Percentiles rank a stretch among this genome's conserved stretches.
phyloP scores from a whole-genome alignment of 2,113 vertebrate genomes.

The Emydura subglobosa region DNA sequence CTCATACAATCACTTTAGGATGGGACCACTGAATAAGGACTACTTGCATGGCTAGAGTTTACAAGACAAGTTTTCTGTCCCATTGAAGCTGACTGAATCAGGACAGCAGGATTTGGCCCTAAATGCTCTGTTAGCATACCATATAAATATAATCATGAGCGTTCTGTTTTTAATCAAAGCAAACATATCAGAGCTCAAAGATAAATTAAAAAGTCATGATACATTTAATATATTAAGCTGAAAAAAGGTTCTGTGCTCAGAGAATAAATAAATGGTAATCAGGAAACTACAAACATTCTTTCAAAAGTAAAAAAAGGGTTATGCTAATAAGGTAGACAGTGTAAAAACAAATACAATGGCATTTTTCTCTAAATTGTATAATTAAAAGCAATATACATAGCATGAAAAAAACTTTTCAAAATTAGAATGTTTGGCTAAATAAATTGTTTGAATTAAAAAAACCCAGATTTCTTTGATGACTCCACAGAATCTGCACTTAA shows the following conservation, averaged over 20 bases:
- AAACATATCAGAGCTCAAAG: neutral
- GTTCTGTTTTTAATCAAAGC: constrained; percentile 16
- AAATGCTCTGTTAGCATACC: neutral
- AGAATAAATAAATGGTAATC: constrained; percentile 5
- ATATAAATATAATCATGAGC: constrained; percentile 32
- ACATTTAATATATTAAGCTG: constrained; percentile 39
- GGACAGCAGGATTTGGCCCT: neutral
- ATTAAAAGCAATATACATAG: neutral
- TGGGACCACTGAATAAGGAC: neutral
- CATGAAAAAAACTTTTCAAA: neutral
- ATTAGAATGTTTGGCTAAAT: neutral
- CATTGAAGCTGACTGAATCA: neutral
- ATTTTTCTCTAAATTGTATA: neutral
- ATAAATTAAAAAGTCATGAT: constrained; percentile 25
- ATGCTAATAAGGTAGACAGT: neutral
- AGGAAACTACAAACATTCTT: neutral
- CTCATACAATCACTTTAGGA: neutral
- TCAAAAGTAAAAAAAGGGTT: neutral
- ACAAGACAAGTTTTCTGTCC: neutral
- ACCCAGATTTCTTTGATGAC: rapidly evolving
- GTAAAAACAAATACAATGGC: neutral
- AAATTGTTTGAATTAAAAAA: neutral
- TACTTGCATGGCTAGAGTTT: neutral
- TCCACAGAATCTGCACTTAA: neutral
- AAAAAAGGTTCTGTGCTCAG: neutral